Percentiles rank a stretch among this genome's conserved stretches.
These are phyloP conservation scores for Eupristina koningsbergeri DNA, from an alignment of 1,140 invertebrate species.

Conservation along the genomic window DNA sequence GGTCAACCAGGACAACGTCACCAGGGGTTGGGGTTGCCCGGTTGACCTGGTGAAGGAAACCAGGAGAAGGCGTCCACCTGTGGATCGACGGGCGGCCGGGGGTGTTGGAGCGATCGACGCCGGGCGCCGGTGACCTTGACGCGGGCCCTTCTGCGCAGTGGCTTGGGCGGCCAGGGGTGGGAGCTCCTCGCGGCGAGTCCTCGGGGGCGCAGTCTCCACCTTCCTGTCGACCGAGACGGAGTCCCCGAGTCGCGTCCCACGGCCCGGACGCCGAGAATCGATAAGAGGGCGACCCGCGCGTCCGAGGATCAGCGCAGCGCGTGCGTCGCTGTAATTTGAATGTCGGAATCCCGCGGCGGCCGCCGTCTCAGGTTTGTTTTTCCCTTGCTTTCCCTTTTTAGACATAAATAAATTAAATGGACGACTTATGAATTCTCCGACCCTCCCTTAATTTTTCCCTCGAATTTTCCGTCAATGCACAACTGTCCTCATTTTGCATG, in stretches of 20 bases:
- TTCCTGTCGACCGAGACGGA: constrained; percentile 3
- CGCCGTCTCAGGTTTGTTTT: neutral
- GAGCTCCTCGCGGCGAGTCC: neutral
- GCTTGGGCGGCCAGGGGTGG: neutral
- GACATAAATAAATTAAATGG: too few relatives aligned
- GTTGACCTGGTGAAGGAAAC: neutral
- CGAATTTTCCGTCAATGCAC: neutral
- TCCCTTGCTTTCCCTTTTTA: too few relatives aligned
- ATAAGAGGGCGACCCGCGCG: neutral
- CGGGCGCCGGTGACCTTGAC: neutral
- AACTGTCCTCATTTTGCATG: too few relatives aligned
- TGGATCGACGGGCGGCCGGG: neutral
- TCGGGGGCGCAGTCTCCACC: neutral
- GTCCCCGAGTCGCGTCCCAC: neutral
- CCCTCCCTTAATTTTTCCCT: neutral
- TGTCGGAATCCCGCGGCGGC: neutral
- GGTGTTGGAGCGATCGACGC: too few relatives aligned
- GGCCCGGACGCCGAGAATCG: neutral
- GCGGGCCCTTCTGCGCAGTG: neutral
- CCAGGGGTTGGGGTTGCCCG: neutral
- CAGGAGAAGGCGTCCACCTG: constrained; percentile 1
- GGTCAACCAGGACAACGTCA: neutral
- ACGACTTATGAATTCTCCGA: too few relatives aligned
- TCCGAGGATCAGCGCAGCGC: too few relatives aligned
- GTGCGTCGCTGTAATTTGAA: neutral